phyloP scores from a whole-genome alignment of 1,140 invertebrate genomes.

The Caenorhabditis remanei region DNA sequence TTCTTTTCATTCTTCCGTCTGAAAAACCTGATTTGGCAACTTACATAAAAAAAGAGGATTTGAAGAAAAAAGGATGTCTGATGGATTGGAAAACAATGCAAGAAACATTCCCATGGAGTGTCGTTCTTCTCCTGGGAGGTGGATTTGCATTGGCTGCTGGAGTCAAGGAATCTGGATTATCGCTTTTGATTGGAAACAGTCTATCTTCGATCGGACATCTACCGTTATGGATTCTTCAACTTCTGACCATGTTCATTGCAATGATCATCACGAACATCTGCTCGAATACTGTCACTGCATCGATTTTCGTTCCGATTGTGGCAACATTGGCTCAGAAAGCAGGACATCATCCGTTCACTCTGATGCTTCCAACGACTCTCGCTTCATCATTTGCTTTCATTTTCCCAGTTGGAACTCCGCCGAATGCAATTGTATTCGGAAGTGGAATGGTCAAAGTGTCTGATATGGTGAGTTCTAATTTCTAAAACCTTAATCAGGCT shows the following conservation, averaged over 20 bases:
- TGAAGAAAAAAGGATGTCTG: constrained; percentile 64
- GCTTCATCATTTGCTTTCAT: constrained; percentile 85
- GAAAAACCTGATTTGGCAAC: constrained; percentile 62
- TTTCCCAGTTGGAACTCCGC: constrained; percentile 88
- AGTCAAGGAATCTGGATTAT: constrained; percentile 72
- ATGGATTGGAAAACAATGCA: constrained; percentile 78
- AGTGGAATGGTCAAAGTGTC: constrained; percentile 78
- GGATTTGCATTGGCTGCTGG: constrained; percentile 80
- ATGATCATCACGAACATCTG: constrained; percentile 79
- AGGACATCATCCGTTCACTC: constrained; percentile 84
- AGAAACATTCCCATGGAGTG: constrained; percentile 79
- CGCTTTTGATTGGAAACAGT: constrained; percentile 71
- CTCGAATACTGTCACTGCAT: constrained; percentile 79
- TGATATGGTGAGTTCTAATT: constrained; percentile 78
- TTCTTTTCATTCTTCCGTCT: constrained; percentile 78
- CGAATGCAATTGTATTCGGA: constrained; percentile 90
- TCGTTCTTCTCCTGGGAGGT: constrained; percentile 80
- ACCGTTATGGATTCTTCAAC: constrained; percentile 73
- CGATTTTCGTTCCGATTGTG: constrained; percentile 79
- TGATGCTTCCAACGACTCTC: constrained; percentile 87
- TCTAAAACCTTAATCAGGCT: not conserved
- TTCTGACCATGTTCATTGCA: constrained; percentile 76
- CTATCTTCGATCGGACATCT: constrained; percentile 75
- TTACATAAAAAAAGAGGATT: constrained; percentile 56
- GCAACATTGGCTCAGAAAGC: constrained; percentile 63